phyloP scores from a whole-genome alignment of 2,113 vertebrate genomes.

The Pavo muticus region DNA sequence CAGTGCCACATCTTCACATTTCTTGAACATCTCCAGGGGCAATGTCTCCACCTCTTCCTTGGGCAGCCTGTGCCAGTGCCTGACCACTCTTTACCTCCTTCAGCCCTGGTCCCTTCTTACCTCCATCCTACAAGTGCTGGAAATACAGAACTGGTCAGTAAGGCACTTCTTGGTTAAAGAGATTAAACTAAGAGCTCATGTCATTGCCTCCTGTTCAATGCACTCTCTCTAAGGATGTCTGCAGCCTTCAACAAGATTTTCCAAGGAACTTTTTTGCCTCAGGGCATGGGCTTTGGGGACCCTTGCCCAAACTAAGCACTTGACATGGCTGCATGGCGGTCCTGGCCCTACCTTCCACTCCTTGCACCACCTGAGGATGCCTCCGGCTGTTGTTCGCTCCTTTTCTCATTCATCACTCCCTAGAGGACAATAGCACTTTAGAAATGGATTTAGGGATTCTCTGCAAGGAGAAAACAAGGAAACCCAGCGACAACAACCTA shows the following conservation, averaged over 20 bases:
- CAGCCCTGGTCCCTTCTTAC: background rate
- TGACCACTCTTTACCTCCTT: background rate
- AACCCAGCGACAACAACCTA: conserved; percentile 64
- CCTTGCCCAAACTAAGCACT: background rate
- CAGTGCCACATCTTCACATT: no score
- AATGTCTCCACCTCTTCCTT: no score
- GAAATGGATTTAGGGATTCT: conserved; percentile 48
- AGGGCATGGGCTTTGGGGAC: background rate
- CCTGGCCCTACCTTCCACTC: background rate
- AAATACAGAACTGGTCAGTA: background rate
- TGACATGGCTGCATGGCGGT: background rate
- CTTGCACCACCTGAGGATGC: background rate
- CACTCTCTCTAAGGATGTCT: background rate
- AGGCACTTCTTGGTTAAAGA: background rate
- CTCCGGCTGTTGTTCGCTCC: background rate
- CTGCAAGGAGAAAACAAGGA: conserved; percentile 71
- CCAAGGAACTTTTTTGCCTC: background rate
- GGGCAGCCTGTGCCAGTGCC: no score
- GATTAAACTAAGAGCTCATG: background rate
- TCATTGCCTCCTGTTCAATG: background rate
- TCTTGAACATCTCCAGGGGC: no score
- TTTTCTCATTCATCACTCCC: conserved; percentile 26
- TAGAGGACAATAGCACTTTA: conserved; percentile 48
- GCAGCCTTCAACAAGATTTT: background rate
- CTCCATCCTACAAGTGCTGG: background rate